Percentiles rank a stretch among this genome's conserved stretches.
Evolutionary conservation across 2,888 invertebrate species (phyloP).

Genomic region (Augiades crinisus): DNA sequence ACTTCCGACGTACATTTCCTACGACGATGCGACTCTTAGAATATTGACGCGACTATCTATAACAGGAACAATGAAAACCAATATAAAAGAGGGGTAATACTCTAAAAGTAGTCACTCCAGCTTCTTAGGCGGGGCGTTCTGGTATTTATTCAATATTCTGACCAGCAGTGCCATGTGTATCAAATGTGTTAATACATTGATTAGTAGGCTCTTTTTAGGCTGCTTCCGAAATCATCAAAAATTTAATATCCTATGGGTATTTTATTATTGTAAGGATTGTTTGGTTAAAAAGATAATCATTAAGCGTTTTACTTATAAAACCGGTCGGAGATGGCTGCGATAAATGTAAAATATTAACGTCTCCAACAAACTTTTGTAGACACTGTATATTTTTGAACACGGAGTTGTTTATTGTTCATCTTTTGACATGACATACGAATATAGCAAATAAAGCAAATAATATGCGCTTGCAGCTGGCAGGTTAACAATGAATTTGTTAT

Average conservation of each 20-base stretch:
- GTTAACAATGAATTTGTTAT: background rate
- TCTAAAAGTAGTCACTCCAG: too few species aligned
- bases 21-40: slow-evolving; percentile 49
- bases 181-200: too few species aligned
- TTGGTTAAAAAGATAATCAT: too few species aligned
- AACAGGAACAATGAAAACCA: background rate
- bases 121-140: too few species aligned
- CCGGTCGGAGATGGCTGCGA: slow-evolving; percentile 51
- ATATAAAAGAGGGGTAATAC: background rate
- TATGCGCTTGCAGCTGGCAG: background rate
- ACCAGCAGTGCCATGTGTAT: too few species aligned
- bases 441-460: background rate
- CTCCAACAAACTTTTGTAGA: slow-evolving; percentile 63
- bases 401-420: background rate
- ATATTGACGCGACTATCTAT: slow-evolving; percentile 3
- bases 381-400: slow-evolving; percentile 32
- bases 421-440: background rate
- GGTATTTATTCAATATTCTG: too few species aligned
- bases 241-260: too few species aligned
- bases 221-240: too few species aligned
- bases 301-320: background rate
- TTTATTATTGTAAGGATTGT: too few species aligned
- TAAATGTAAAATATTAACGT: slow-evolving; percentile 82
- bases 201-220: too few species aligned
- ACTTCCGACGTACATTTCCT: slow-evolving; percentile 80